A percentile compares a stretch with the other conserved stretches of the same genome.
These are phyloP conservation scores for Calameuta pallipes DNA, from an alignment of 2,888 invertebrate species.

Conservation along the genomic window DNA sequence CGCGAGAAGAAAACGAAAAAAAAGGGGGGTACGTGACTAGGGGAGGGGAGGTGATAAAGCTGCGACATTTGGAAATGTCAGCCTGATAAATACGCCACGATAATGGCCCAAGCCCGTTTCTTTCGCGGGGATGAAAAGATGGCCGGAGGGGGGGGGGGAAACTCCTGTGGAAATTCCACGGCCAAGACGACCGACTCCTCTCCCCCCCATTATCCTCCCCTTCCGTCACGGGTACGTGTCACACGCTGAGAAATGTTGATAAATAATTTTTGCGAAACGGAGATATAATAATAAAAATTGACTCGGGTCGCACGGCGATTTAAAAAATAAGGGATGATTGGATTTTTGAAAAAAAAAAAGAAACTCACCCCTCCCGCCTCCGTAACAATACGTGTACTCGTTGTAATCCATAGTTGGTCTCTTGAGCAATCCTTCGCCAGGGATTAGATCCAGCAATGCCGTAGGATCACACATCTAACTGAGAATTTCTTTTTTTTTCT, in stretches of 20 bases:
- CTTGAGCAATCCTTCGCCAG: slow-evolving; percentile 61
- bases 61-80: slow-evolving; percentile 53
- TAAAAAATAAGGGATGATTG: not conserved
- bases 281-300: not conserved
- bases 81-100: slow-evolving; percentile 44
- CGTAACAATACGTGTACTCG: slow-evolving; percentile 65
- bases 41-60: slow-evolving; percentile 13
- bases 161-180: not conserved
- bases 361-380: slow-evolving; percentile 60
- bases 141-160: not conserved
- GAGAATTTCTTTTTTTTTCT: slow-evolving; percentile 7
- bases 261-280: not conserved
- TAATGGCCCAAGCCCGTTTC: slow-evolving; percentile 19
- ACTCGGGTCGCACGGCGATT: not conserved
- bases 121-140: not conserved
- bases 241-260: not conserved
- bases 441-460: slow-evolving; percentile 59
- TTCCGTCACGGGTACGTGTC: not conserved
- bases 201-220: not conserved
- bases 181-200: not conserved
- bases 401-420: slow-evolving; percentile 65
- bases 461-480: slow-evolving; percentile 58
- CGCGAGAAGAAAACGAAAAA: not conserved
- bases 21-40: not conserved
- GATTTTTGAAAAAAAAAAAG: slow-evolving; percentile 2